A percentile compares a stretch with the other conserved stretches of the same genome.
These are phyloP conservation scores for Centropus unirufus DNA, from an alignment of 2,113 vertebrate genomes.

Conservation along the genomic window DNA sequence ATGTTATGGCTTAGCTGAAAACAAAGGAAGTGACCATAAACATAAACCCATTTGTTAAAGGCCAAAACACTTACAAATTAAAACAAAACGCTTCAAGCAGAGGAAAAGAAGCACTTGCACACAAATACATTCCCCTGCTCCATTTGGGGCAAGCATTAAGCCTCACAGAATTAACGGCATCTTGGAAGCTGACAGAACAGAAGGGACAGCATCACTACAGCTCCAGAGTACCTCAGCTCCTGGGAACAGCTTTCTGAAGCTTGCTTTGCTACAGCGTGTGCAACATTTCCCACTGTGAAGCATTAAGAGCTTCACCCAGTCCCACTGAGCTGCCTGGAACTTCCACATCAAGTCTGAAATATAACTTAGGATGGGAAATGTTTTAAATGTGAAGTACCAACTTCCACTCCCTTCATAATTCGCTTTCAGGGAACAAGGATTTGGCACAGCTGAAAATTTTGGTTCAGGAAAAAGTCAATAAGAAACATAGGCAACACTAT, in stretches of 20 bases:
- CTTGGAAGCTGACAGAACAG: not conserved
- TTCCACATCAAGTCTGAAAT: not conserved
- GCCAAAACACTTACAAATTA: not conserved
- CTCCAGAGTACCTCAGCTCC: not conserved
- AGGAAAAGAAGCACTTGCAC: not conserved
- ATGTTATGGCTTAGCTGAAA: constrained; percentile 93
- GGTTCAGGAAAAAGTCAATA: not conserved
- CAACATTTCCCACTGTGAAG: not conserved
- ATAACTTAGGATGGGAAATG: not conserved
- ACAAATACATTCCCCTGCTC: not conserved
- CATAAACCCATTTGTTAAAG: not conserved
- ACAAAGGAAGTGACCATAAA: constrained; percentile 2
- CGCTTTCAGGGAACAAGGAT: not conserved
- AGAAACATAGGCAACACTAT: not conserved
- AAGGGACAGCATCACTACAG: not conserved
- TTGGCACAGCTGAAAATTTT: not conserved
- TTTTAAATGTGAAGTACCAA: not conserved
- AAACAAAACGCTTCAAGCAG: not conserved
- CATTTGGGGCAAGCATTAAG: not conserved
- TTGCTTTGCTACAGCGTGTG: not conserved
- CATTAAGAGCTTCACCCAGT: not conserved
- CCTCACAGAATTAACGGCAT: not conserved
- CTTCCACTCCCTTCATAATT: not conserved
- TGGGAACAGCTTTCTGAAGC: not conserved
- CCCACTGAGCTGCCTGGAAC: not conserved